phyloP scores from a whole-genome alignment of 2,113 vertebrate species.

The Pteronura brasiliensis region DNA sequence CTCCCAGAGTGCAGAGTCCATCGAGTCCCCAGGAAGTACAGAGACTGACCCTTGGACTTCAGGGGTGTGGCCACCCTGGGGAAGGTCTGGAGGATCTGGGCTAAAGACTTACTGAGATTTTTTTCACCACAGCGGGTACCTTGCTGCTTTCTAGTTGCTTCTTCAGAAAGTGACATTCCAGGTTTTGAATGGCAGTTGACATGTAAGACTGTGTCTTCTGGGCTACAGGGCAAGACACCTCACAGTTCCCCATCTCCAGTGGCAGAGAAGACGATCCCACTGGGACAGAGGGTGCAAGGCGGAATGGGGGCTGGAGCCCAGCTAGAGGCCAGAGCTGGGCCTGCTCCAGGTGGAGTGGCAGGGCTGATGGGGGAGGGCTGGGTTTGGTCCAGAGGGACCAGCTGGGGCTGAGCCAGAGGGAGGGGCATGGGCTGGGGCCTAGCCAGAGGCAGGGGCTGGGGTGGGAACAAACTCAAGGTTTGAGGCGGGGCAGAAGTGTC shows the following conservation, averaged over 20 bases:
- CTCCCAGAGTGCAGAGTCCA: background rate
- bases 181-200: background rate
- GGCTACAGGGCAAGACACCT: fast-evolving
- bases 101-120: background rate
- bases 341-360: background rate
- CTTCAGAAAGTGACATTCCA: background rate
- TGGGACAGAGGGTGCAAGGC: background rate
- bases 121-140: background rate
- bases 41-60: background rate
- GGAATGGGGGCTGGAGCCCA: background rate
- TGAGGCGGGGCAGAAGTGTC: background rate
- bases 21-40: background rate
- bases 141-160: background rate
- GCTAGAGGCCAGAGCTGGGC: background rate
- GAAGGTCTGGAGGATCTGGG: background rate
- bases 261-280: background rate
- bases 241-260: background rate
- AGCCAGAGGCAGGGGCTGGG: too few species aligned
- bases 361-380: too few species aligned
- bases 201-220: background rate
- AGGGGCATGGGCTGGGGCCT: too few species aligned
- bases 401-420: background rate
- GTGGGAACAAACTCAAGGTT: background rate
- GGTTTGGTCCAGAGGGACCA: too few species aligned
- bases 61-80: fast-evolving